Base-by-base conservation (phyloP, 2,888 invertebrate genomes). In the Rotaria macrura region DNA sequence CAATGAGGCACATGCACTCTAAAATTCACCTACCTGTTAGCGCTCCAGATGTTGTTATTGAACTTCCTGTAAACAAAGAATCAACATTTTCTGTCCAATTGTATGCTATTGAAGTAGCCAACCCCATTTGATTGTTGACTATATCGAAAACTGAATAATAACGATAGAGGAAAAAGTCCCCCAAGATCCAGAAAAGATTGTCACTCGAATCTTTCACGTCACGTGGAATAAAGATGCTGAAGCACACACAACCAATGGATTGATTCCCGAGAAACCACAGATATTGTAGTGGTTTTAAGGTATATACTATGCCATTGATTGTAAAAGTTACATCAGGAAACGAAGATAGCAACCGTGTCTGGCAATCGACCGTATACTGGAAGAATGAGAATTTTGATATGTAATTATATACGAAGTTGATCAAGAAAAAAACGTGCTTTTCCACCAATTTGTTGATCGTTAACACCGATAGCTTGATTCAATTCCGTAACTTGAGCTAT, bases 91-190 rank as follows among this genome's bases (percentile, higher is more conserved):
- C 40, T 25, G 3, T 38, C 38, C 43, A 43, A n/a, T 79, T 7
- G 43, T 79, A 79, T 10, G 74, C 40, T 25, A 43, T 40, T 43
- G 74, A 79, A 20, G 40, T 79, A 40, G 74, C 74, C 23, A 79
- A 79, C 14, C 74, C 74, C 1, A 79, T 23, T 17, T 43, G 74
- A 79, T 79, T 79, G 38, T 79, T 79, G 7, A 3, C 10, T 7
- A 79, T 79, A 79, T 79, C 74, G 38, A 79, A 79, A 12, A 79
- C 38, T 25, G 74, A 40, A 43, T 79, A 79, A 43, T 43, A 79
- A 7, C 74, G 10, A 38, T 43, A 43, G 7, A 79, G 43, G 43
- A 79, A 79, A 9, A 6, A 43, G 25, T 79, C 74, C 2, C 74
- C 43, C 25, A 79, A 79, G 38, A 79, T 79, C 74, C 74, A 79